phyloP scores from a whole-genome alignment of 2,113 vertebrate genomes.

The Ramphastos sulfuratus region DNA sequence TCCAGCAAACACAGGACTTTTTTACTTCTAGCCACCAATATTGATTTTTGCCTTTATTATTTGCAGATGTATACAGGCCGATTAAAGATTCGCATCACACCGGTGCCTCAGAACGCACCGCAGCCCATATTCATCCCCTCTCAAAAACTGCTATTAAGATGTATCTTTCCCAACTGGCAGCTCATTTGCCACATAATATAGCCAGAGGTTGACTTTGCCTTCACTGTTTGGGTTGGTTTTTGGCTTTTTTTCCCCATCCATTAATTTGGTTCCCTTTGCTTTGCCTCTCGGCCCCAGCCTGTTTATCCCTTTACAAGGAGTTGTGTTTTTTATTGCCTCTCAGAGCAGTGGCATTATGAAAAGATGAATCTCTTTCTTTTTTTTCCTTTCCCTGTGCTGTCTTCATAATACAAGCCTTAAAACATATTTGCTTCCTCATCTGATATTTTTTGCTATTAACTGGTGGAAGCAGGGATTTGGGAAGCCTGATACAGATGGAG shows the following conservation, averaged over 20 bases:
- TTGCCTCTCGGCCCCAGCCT: slow-evolving; percentile 11
- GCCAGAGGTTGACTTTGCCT: not conserved
- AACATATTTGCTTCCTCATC: slow-evolving; percentile 55
- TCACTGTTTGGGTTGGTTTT: not conserved
- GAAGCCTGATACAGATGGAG: slow-evolving; percentile 5
- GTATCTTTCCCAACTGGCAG: slow-evolving; percentile 58
- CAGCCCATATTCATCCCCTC: slow-evolving; percentile 54
- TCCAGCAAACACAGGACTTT: slow-evolving; percentile 62
- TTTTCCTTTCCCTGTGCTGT: not conserved
- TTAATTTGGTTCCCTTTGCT: slow-evolving; percentile 55
- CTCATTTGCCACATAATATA: slow-evolving; percentile 53
- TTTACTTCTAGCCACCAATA: slow-evolving; percentile 58
- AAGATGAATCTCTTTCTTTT: slow-evolving; percentile 46
- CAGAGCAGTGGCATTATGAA: slow-evolving; percentile 1
- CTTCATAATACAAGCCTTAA: slow-evolving; percentile 28
- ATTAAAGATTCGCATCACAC: slow-evolving; percentile 66
- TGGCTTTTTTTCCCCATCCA: not conserved
- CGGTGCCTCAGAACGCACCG: slow-evolving; percentile 12
- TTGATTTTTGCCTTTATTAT: slow-evolving; percentile 65
- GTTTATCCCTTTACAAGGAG: slow-evolving; percentile 49
- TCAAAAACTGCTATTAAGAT: slow-evolving; percentile 64
- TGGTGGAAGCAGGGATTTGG: slow-evolving; percentile 7
- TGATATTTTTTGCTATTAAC: slow-evolving; percentile 49
- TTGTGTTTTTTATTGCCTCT: not conserved
- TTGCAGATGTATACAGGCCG: slow-evolving; percentile 57